phyloP scores from a whole-genome alignment of 2,888 invertebrate genomes.

The Vanessa cardui region DNA sequence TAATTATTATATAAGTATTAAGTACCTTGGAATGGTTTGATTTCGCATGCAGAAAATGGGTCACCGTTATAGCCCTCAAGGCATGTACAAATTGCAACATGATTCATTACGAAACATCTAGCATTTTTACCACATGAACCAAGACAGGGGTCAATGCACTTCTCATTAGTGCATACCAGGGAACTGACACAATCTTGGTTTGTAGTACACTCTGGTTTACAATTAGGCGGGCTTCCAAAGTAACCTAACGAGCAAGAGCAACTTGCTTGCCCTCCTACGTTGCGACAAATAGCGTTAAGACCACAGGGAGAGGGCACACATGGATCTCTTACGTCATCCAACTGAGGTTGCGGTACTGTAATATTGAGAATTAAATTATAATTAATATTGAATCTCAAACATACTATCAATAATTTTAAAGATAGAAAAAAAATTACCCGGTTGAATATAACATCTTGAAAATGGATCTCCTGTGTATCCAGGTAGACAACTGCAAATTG shows the following conservation, averaged over 20 bases:
- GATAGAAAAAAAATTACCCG: slow-evolving; percentile 56
- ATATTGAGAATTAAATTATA: slow-evolving; percentile 1
- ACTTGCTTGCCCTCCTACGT: slow-evolving; percentile 80
- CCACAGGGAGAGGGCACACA: slow-evolving; percentile 88
- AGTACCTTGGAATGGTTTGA: slow-evolving; percentile 64
- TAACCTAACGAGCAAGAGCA: slow-evolving; percentile 84
- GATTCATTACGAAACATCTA: slow-evolving; percentile 83
- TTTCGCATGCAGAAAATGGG: slow-evolving; percentile 79
- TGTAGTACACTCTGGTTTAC: slow-evolving; percentile 86
- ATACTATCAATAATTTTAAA: neutral
- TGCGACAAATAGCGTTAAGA: slow-evolving; percentile 83
- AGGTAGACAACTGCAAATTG: slow-evolving; percentile 86
- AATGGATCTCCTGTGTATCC: slow-evolving; percentile 86
- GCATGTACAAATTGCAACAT: slow-evolving; percentile 85
- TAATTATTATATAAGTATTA: slow-evolving; percentile 20
- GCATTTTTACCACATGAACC: slow-evolving; percentile 86
- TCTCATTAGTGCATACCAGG: slow-evolving; percentile 85
- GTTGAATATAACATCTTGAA: slow-evolving; percentile 84
- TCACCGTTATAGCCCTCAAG: slow-evolving; percentile 83
- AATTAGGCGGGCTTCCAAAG: slow-evolving; percentile 86
- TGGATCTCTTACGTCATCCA: slow-evolving; percentile 79
- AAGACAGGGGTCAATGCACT: slow-evolving; percentile 86
- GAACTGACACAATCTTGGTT: slow-evolving; percentile 87
- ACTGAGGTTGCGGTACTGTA: slow-evolving; percentile 60
- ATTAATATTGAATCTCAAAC: too few relatives aligned